phyloP scores from a whole-genome alignment of 1,140 invertebrate genomes.

The Melipona quadrifasciata region DNA sequence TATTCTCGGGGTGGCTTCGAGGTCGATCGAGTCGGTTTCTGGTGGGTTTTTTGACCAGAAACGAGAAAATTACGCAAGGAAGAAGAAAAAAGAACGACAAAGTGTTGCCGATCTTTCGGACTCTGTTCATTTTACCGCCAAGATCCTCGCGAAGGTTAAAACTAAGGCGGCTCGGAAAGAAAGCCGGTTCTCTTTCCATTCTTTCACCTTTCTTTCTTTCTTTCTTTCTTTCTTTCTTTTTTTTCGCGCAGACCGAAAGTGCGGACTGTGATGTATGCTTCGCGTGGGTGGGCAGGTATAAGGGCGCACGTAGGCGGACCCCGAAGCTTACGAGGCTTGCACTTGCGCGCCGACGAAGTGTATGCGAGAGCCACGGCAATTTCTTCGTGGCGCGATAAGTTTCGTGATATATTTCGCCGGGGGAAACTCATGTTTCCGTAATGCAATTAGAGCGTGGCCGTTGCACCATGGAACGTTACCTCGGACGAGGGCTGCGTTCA shows the following conservation, averaged over 20 bases:
- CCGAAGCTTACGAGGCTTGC: conserved; percentile 58
- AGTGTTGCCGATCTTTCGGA: background rate
- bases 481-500: conserved; percentile 33
- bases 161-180: background rate
- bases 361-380: conserved; percentile 64
- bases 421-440: conserved; percentile 76
- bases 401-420: conserved; percentile 69
- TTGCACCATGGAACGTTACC: conserved; percentile 39
- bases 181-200: background rate
- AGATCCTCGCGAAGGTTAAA: background rate
- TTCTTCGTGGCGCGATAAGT: conserved; percentile 67
- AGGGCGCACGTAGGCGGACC: conserved; percentile 59
- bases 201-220: background rate
- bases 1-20: background rate
- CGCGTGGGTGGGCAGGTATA: conserved; percentile 64
- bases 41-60: background rate
- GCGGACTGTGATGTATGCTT: conserved; percentile 59
- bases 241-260: conserved; percentile 31
- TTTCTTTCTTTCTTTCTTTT: background rate
- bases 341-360: conserved; percentile 53
- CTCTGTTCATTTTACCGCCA: background rate
- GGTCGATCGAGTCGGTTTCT: conserved; percentile 5
- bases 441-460: conserved; percentile 76
- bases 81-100: too few species aligned
- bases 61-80: background rate